A percentile compares a stretch with the other conserved stretches of the same genome.
Evolutionary conservation across 2,888 invertebrate species (phyloP).

Genomic region (Acrocyrtus sp.): DNA sequence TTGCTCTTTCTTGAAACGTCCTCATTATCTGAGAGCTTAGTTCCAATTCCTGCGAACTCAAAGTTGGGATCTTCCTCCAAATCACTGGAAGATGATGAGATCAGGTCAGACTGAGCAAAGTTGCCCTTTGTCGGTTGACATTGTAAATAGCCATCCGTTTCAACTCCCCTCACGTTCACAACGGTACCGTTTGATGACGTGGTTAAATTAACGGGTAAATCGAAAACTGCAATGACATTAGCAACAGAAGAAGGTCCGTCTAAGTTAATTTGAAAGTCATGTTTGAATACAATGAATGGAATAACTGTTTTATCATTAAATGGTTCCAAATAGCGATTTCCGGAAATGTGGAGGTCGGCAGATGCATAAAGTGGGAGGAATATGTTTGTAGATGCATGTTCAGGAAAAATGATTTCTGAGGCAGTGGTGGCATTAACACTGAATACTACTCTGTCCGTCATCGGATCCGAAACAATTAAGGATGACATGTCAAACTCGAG

Average conservation of each 20-base stretch:
- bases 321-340: not conserved
- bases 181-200: not conserved
- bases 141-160: not conserved
- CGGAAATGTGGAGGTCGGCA: constrained; percentile 29
- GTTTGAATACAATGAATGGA: constrained; percentile 3
- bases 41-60: constrained; percentile 18
- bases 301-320: constrained; percentile 17
- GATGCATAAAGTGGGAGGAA: constrained; percentile 1
- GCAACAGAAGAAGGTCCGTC: constrained; percentile 37
- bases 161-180: constrained; percentile 9
- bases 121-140: constrained; percentile 24
- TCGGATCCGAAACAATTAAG: constrained; percentile 9
- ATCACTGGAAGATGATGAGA: not conserved
- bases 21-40: constrained; percentile 10
- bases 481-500: constrained; percentile 52
- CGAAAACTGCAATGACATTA: constrained; percentile 24
- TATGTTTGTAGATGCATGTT: not conserved
- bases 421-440: constrained; percentile 41
- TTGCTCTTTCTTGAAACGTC: constrained; percentile 5
- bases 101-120: constrained; percentile 1
- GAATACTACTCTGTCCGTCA: constrained; percentile 28
- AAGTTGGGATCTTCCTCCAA: constrained; percentile 11
- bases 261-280: constrained; percentile 31
- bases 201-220: constrained; percentile 46
- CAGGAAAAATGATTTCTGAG: constrained; percentile 24